These are phyloP conservation scores for Ptychoptera contaminata DNA, from an alignment of 2,888 invertebrate genomes.

Conservation along the genomic window DNA sequence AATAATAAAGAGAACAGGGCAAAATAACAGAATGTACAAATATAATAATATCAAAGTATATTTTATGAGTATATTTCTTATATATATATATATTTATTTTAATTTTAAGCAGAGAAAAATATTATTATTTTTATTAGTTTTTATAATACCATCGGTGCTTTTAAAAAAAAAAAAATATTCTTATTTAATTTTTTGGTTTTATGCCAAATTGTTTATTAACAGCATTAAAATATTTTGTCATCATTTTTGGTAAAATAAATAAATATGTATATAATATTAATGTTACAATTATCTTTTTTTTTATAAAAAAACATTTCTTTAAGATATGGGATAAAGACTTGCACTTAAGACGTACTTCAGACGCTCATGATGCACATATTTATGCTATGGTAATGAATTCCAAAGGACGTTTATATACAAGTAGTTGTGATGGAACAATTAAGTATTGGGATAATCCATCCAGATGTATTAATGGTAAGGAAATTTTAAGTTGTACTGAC, in stretches of 20 bases:
- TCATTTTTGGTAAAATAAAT: too few relatives aligned
- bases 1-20: too few relatives aligned
- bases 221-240: too few relatives aligned
- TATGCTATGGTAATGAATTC: conserved; percentile 24
- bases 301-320: conserved; percentile 4
- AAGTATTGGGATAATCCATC: conserved; percentile 24
- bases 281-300: not conserved
- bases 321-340: conserved; percentile 28
- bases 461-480: conserved; percentile 15
- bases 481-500: conserved; percentile 23
- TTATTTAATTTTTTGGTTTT: conserved; percentile 3
- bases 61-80: too few relatives aligned
- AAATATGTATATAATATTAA: not conserved
- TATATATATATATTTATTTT: too few relatives aligned
- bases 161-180: too few relatives aligned
- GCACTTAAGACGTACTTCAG: conserved; percentile 20
- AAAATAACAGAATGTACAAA: too few relatives aligned
- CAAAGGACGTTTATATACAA: conserved; percentile 27
- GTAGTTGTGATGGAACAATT: conserved; percentile 28
- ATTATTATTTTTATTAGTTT: too few relatives aligned
- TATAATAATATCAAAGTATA: too few relatives aligned
- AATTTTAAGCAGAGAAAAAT: too few relatives aligned
- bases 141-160: not conserved
- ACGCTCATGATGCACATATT: conserved; percentile 25
- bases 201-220: not conserved